Evolutionary conservation across 2,113 vertebrate species (phyloP).

Genomic region (Onychorhynchus coronatus): DNA sequence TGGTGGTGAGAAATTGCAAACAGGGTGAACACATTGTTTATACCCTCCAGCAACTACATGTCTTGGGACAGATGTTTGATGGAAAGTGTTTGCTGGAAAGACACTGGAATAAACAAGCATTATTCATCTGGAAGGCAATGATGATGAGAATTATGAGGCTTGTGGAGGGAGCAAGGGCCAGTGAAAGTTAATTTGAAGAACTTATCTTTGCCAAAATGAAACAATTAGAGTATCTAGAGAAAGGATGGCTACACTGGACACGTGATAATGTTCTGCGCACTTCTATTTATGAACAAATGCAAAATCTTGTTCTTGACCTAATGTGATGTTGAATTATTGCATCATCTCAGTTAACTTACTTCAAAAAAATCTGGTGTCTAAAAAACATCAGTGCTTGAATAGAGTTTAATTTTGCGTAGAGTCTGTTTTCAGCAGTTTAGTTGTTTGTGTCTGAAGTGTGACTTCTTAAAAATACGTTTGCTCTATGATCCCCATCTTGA

Average conservation of each 20-base stretch:
- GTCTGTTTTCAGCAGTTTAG: not conserved
- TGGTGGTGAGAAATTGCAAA: not conserved
- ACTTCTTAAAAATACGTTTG: not conserved
- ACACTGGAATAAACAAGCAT: constrained; percentile 4
- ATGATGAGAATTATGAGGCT: constrained; percentile 1
- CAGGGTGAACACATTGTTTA: not conserved
- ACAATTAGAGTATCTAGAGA: constrained; percentile 50
- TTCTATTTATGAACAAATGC: constrained; percentile 32
- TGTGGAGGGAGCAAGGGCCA: not conserved
- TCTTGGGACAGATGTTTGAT: not conserved
- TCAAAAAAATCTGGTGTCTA: constrained; percentile 26
- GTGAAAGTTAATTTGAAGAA: constrained; percentile 56
- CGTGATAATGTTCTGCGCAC: not conserved
- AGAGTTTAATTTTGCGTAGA: not conserved
- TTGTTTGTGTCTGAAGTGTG: not conserved
- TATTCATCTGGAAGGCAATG: not conserved
- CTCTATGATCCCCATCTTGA: not conserved
- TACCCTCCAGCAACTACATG: not conserved
- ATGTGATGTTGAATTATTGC: constrained; percentile 53
- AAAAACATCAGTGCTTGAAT: not conserved
- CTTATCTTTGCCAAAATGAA: constrained; percentile 48
- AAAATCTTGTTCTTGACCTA: constrained; percentile 43
- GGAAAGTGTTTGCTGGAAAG: not conserved
- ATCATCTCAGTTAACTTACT: constrained; percentile 3
- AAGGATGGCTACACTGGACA: not conserved